Evolutionary conservation across 2,888 invertebrate species (phyloP).

Genomic region (Drosophila macrothrix): DNA sequence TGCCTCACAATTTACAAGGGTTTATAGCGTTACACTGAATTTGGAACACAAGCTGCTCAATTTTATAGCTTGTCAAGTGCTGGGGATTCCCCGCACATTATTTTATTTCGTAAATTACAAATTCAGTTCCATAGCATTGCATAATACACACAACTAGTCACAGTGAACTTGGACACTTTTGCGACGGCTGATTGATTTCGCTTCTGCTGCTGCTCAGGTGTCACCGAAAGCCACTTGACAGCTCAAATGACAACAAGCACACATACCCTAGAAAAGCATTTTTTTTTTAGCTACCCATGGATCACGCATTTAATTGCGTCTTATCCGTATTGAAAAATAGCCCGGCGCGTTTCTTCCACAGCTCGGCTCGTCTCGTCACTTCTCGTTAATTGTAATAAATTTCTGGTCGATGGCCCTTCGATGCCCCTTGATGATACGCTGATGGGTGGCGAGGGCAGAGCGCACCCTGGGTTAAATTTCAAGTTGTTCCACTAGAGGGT

Average conservation of each 20-base stretch:
- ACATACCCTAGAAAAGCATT: slow-evolving; percentile 11
- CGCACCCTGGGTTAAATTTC: slow-evolving; percentile 46
- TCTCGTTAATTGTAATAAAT: slow-evolving; percentile 19
- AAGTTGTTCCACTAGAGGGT: slow-evolving; percentile 24
- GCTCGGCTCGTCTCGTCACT: not conserved
- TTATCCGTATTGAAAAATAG: slow-evolving; percentile 17
- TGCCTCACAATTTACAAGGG: not conserved
- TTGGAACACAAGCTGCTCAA: not conserved
- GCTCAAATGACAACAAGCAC: not conserved
- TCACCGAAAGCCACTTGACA: slow-evolving; percentile 27
- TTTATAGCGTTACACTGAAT: not conserved
- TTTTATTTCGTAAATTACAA: not conserved
- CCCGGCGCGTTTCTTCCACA: slow-evolving; percentile 13
- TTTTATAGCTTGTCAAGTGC: not conserved
- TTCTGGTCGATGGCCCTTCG: slow-evolving; percentile 42
- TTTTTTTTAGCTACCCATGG: slow-evolving; percentile 9
- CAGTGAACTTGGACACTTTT: not conserved
- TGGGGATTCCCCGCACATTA: not conserved
- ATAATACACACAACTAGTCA: not conserved
- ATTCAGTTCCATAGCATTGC: not conserved
- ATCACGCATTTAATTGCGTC: slow-evolving; percentile 40
- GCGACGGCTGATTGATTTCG: slow-evolving; percentile 20
- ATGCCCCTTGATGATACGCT: not conserved
- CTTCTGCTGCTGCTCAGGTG: slow-evolving; percentile 6
- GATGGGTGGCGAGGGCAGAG: slow-evolving; percentile 39